phyloP scores from a whole-genome alignment of 2,113 vertebrate genomes.

The Geococcyx californianus region DNA sequence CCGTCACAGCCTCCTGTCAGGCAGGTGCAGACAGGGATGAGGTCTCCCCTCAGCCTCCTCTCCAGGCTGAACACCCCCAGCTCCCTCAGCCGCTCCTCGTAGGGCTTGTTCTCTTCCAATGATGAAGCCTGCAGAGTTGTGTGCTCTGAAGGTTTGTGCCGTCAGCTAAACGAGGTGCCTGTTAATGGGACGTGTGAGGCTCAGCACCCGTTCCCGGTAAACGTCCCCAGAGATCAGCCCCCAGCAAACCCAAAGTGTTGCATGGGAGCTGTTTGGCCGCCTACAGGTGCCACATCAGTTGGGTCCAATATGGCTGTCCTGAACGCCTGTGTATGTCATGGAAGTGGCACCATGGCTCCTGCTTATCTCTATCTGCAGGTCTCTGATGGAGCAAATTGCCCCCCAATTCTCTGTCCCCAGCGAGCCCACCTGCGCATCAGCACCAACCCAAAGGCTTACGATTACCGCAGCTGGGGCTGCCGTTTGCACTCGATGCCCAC shows the following conservation, averaged over 20 bases:
- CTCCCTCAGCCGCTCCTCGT: no score
- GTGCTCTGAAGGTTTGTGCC: not conserved
- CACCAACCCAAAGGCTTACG: not conserved
- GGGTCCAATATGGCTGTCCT: no score
- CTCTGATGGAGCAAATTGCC: not conserved
- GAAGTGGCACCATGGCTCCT: no score
- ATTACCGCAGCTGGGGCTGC: not conserved
- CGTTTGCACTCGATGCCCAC: not conserved
- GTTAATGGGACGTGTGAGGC: not conserved
- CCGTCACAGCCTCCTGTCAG: no score
- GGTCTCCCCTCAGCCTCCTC: no score
- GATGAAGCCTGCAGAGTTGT: not conserved
- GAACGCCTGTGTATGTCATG: no score
- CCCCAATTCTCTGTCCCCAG: accelerated
- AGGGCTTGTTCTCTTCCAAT: no score
- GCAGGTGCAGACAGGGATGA: no score
- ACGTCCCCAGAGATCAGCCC: not conserved
- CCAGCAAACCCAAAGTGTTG: not conserved
- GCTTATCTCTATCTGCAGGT: not conserved
- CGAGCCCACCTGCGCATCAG: not conserved
- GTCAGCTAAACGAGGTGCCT: not conserved
- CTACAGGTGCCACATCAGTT: accelerated
- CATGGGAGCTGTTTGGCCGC: not conserved
- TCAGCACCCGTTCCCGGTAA: not conserved
- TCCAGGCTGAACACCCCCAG: no score